These are phyloP conservation scores for Ctenosaura bakeri DNA, from an alignment of 2,797 vertebrate genomes.

Conservation along the genomic window DNA sequence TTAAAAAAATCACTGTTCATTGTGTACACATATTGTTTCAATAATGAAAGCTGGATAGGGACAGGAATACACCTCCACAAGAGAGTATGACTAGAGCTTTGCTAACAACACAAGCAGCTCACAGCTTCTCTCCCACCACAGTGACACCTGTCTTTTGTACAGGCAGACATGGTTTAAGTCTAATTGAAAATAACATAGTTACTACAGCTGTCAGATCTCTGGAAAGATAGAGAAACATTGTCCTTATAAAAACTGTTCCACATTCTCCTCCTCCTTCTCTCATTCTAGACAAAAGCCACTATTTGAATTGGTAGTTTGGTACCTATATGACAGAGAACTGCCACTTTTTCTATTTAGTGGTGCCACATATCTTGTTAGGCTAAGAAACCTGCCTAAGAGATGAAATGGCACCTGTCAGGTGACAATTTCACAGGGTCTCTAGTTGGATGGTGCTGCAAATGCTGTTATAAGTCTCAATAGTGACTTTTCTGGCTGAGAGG, in stretches of 20 bases:
- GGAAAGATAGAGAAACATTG: slow-evolving; percentile 20
- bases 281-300: slow-evolving; percentile 37
- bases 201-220: slow-evolving; percentile 61
- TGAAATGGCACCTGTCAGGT: slow-evolving; percentile 41
- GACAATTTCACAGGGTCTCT: slow-evolving; percentile 39
- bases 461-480: slow-evolving; percentile 29
- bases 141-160: slow-evolving; percentile 62
- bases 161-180: slow-evolving; percentile 42
- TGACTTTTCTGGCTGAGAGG: slow-evolving; percentile 30
- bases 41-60: slow-evolving; percentile 48
- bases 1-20: not conserved
- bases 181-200: slow-evolving; percentile 71
- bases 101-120: slow-evolving; percentile 52
- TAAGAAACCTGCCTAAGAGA: slow-evolving; percentile 4
- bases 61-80: slow-evolving; percentile 34
- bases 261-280: not conserved
- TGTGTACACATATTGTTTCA: not conserved
- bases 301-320: slow-evolving; percentile 3
- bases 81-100: slow-evolving; percentile 38
- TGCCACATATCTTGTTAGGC: slow-evolving; percentile 14
- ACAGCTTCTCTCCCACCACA: slow-evolving; percentile 41
- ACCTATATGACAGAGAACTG: slow-evolving; percentile 52
- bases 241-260: slow-evolving; percentile 25
- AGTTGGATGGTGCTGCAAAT: slow-evolving; percentile 50
- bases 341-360: slow-evolving; percentile 44